A percentile compares a stretch with the other conserved stretches of the same genome.
phyloP scores from a whole-genome alignment of 2,888 invertebrate genomes.

The Celastrina argiolus region DNA sequence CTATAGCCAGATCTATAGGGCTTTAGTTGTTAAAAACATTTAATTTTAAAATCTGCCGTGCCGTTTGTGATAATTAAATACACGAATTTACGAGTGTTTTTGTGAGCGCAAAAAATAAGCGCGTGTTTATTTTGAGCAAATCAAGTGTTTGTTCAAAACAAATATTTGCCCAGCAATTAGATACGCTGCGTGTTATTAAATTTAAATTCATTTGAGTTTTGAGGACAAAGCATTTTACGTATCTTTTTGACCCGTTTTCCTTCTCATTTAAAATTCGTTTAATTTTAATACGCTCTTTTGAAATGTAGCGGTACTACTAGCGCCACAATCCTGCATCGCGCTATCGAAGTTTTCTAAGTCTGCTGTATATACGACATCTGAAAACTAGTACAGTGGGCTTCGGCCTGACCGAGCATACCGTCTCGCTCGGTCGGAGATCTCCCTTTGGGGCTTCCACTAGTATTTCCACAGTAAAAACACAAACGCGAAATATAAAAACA shows the following conservation, averaged over 20 bases:
- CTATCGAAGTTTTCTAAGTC: too few relatives aligned
- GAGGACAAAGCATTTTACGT: neutral
- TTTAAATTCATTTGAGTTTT: neutral
- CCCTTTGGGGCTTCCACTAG: too few relatives aligned
- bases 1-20: neutral
- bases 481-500: neutral
- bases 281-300: neutral
- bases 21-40: neutral
- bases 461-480: neutral
- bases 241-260: neutral
- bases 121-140: conserved; percentile 13
- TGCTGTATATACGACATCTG: too few relatives aligned
- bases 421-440: too few relatives aligned
- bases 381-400: too few relatives aligned
- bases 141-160: conserved; percentile 8
- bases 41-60: neutral
- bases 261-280: neutral
- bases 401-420: too few relatives aligned
- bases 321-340: too few relatives aligned
- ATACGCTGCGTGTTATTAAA: neutral
- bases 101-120: neutral
- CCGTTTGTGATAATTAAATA: neutral
- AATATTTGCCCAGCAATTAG: conserved; percentile 5
- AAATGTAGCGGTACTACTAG: too few relatives aligned
- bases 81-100: neutral